A percentile compares a stretch with the other conserved stretches of the same genome.
phyloP scores from a whole-genome alignment of 2,113 vertebrate genomes.

The Eulemur rufifrons region DNA sequence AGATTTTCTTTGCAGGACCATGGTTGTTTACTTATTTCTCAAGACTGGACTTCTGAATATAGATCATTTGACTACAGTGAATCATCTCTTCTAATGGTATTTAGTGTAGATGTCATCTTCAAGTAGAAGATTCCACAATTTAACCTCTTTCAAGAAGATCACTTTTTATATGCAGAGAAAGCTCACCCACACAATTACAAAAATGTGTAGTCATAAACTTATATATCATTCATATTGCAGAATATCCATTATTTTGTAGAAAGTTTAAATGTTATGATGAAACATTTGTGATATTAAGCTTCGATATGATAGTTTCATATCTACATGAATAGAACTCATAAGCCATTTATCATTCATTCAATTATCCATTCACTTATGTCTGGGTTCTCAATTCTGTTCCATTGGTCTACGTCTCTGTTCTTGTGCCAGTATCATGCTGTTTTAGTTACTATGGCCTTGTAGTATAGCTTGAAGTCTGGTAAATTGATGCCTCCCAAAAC shows the following conservation, averaged over 20 bases:
- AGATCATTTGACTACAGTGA: constrained; percentile 34
- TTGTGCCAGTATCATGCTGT: too few relatives aligned
- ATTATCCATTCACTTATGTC: background rate
- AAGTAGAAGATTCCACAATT: background rate
- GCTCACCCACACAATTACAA: background rate
- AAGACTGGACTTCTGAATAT: constrained; percentile 59
- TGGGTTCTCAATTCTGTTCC: too few relatives aligned
- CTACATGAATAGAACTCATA: background rate
- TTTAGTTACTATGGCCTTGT: too few relatives aligned
- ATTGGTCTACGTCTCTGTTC: too few relatives aligned
- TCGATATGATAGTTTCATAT: background rate
- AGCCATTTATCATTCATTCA: background rate
- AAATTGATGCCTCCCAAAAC: too few relatives aligned
- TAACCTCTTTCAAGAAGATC: background rate
- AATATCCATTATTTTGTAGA: background rate
- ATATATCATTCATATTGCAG: background rate
- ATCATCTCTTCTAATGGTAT: constrained; percentile 47
- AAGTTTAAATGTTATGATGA: background rate
- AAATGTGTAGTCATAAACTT: background rate
- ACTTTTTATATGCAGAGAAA: background rate
- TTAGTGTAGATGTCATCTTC: background rate
- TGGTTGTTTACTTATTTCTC: constrained; percentile 77
- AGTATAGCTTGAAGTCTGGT: too few relatives aligned
- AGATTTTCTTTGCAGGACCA: background rate
- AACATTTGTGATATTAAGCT: background rate